Evolutionary conservation across 2,888 invertebrate genomes (phyloP).

Genomic region (Parnassius orleans): DNA sequence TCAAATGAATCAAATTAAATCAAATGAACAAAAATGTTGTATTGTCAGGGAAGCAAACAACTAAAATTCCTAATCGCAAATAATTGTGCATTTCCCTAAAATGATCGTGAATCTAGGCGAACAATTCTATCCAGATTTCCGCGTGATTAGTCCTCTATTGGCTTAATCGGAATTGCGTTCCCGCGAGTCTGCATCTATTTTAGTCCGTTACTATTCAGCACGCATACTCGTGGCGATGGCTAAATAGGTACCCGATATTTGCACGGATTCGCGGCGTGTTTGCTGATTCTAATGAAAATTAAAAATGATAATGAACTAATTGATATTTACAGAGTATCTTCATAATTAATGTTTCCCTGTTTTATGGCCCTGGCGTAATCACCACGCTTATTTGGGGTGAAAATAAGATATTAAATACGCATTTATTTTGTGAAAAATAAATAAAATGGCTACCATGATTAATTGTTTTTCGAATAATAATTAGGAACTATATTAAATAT

Average conservation of each 20-base stretch:
- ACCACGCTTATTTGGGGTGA: too few species aligned
- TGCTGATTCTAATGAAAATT: constrained; percentile 13
- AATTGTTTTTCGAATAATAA: too few species aligned
- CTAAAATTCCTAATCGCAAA: not conserved
- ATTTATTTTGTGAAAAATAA: too few species aligned
- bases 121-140: constrained; percentile 25
- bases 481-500: too few species aligned
- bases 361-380: too few species aligned
- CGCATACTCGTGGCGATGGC: constrained; percentile 13
- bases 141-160: constrained; percentile 25
- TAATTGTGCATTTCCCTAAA: constrained; percentile 9
- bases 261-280: constrained; percentile 13
- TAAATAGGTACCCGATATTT: constrained; percentile 19
- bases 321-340: too few species aligned
- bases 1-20: too few species aligned
- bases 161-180: constrained; percentile 23
- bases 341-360: too few species aligned
- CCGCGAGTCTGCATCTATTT: constrained; percentile 22
- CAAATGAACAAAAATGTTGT: too few species aligned
- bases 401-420: too few species aligned
- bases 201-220: constrained; percentile 17
- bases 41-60: not conserved
- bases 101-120: constrained; percentile 13
- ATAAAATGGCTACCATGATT: too few species aligned
- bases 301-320: constrained; percentile 9